These are phyloP conservation scores for Tetrao urogallus DNA, from an alignment of 2,113 vertebrate species.

Conservation along the genomic window DNA sequence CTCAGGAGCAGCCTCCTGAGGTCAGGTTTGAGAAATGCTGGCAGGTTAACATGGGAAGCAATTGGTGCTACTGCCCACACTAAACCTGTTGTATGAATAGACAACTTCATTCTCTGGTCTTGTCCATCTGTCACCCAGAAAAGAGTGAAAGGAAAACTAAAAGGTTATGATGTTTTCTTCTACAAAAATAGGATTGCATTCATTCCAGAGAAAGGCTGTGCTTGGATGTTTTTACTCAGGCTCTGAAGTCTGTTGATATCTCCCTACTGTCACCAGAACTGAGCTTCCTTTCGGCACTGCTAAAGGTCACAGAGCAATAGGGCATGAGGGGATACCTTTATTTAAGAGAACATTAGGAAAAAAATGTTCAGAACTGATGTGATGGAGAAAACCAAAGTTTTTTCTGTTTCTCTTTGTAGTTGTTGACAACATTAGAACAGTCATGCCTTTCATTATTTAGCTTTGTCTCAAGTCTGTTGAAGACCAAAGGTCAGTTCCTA, in stretches of 20 bases:
- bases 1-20: not conserved
- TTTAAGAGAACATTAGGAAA: not conserved
- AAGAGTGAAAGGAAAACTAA: conserved; percentile 44
- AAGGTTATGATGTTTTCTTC: conserved; percentile 52
- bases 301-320: not conserved
- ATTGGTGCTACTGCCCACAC: not conserved
- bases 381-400: not conserved
- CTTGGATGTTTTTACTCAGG: not conserved
- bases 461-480: not conserved
- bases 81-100: not conserved
- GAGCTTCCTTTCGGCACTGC: not conserved
- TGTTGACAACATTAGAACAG: not conserved
- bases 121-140: conserved; percentile 23
- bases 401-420: not conserved
- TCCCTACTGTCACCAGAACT: not conserved
- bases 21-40: not conserved
- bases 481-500: conserved; percentile 23
- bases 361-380: not conserved
- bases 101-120: not conserved
- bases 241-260: not conserved
- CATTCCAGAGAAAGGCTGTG: conserved; percentile 1
- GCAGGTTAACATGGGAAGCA: not conserved
- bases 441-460: not conserved
- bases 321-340: not conserved
- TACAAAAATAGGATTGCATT: conserved; percentile 53